Base-by-base conservation (phyloP, 2,113 vertebrate species). In the Eretmochelys imbricata region DNA sequence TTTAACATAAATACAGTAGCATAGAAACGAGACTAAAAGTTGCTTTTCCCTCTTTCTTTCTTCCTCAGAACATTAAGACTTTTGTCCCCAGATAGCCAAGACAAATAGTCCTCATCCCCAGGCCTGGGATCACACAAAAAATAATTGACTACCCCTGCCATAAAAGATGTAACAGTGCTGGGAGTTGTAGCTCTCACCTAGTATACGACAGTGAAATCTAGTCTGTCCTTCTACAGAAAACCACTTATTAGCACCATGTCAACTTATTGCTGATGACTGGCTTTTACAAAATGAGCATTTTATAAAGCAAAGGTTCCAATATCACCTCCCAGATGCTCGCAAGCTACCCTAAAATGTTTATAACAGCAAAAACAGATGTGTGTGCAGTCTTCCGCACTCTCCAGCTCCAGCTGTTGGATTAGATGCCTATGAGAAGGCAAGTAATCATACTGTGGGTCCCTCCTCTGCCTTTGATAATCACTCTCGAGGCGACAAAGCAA, bases 371-470 rank as follows among this genome's bases (percentile, higher is more conserved):
- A 25, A 88, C 50, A 22, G n/a, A 8, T 51, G 1, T 81, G 81
- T 42, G 8, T 79, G 27, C 48, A 76, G 89, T 20, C 29, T 94
- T 54, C 85, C 50, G 55, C 53, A 0, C 11, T 35, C 27, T 51
- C 29, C 78, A 14, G 57, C 57, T 62, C 5, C 57, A 80, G 48
- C 7, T 50, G 72, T 27, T 25, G 24, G 24, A 38, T 8, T 72
- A n/a, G 65, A 69, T n/a, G 65, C 17, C 65, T 38, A 38, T 0
- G 0, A 50, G 38, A 91, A 59, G 49, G 72, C n/a, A 76, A 42
- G 55, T 4, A 82, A 48, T 57, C 8, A 0, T 4, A 57, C 48
- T 5, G 2, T 1, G 0, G 76, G 48, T 1, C 49, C 1, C 8
- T 50, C 38, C 53, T 83, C 38, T 55, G 38, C 17, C 38, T 88